Percentiles rank a stretch among this genome's conserved stretches.
Evolutionary conservation across 2,113 vertebrate species (phyloP).

Genomic region (Chelonoidis abingdonii): DNA sequence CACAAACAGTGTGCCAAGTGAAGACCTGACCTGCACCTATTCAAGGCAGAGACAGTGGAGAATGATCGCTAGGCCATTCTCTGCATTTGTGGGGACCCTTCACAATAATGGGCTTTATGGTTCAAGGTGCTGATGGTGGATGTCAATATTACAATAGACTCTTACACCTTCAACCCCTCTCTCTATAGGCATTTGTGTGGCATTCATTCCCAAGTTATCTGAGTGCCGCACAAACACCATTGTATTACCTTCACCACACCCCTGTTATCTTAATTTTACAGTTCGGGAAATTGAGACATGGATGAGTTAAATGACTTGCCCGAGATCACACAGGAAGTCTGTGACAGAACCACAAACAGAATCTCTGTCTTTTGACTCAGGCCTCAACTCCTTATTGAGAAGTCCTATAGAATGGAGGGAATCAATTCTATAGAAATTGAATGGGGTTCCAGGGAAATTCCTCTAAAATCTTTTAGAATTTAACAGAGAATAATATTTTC

Average conservation of each 20-base stretch:
- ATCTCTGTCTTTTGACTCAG: conserved; percentile 26
- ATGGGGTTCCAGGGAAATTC: not conserved
- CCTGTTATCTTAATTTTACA: not conserved
- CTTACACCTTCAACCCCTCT: rapidly evolving
- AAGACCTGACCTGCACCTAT: not conserved
- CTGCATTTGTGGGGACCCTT: not conserved
- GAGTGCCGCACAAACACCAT: not conserved
- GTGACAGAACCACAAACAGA: not conserved
- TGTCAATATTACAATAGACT: not conserved
- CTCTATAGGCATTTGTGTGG: not conserved
- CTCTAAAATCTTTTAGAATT: not conserved
- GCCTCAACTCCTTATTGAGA: not conserved
- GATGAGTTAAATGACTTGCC: not conserved
- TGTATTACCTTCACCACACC: not conserved
- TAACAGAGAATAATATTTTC: not conserved
- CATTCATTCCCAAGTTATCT: not conserved
- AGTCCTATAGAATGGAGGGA: not conserved
- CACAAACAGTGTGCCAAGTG: not conserved
- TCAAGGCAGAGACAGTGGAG: not conserved
- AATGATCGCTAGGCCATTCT: not conserved
- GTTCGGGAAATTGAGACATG: not conserved
- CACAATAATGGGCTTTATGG: not conserved
- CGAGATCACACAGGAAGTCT: not conserved
- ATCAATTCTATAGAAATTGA: not conserved
- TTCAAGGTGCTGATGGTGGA: not conserved